A percentile compares a stretch with the other conserved stretches of the same genome.
These are phyloP conservation scores for Aethina tumida DNA, from an alignment of 1,140 invertebrate genomes.

Conservation along the genomic window DNA sequence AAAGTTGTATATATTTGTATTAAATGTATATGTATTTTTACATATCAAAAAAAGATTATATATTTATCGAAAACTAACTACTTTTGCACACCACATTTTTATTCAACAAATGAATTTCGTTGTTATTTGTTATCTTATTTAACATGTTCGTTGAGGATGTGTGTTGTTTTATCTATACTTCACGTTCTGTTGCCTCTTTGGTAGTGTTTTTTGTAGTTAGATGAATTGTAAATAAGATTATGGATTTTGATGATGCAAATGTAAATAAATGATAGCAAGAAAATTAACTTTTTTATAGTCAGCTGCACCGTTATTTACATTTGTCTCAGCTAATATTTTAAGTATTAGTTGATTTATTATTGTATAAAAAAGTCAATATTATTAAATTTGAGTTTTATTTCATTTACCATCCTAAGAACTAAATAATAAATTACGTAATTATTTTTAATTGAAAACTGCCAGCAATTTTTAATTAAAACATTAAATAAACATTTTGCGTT, in stretches of 20 bases:
- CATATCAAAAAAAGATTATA: slow-evolving; percentile 25
- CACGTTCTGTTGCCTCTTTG: slow-evolving; percentile 14
- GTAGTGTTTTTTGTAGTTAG: slow-evolving; percentile 22
- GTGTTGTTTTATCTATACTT: slow-evolving; percentile 1
- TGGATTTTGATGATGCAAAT: slow-evolving; percentile 22
- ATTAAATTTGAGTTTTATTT: no score
- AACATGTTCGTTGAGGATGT: slow-evolving; percentile 9
- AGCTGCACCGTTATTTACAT: slow-evolving; percentile 7
- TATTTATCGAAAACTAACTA: slow-evolving; percentile 15
- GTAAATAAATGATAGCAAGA: no score
- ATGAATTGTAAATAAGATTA: slow-evolving; percentile 23
- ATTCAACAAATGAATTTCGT: background rate
- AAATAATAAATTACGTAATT: no score
- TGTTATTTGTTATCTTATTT: slow-evolving; percentile 4
- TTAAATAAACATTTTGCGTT: no score
- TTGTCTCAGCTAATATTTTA: slow-evolving; percentile 17
- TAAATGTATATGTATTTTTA: slow-evolving; percentile 30
- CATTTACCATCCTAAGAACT: no score
- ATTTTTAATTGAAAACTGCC: no score
- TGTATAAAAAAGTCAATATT: no score
- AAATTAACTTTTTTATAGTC: no score
- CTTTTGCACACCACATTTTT: slow-evolving; percentile 23
- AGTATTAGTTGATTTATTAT: slow-evolving; percentile 29
- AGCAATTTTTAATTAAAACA: no score
- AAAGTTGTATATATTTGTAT: slow-evolving; percentile 27